Base-by-base conservation (phyloP, 2,797 vertebrate species). In the Danio kyathit region DNA sequence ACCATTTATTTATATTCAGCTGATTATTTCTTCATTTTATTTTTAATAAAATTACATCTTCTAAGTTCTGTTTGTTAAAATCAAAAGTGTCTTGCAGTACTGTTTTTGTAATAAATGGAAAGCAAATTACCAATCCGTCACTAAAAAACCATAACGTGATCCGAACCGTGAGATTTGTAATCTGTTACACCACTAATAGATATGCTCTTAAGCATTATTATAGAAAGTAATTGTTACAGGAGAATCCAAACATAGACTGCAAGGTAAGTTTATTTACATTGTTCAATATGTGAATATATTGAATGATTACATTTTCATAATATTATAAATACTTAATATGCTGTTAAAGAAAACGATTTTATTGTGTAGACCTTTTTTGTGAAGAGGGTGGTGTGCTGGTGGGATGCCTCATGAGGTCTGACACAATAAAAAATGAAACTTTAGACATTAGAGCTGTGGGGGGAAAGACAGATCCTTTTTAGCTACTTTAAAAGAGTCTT, bases 401-500 rank as follows among this genome's bases (percentile, higher is more conserved):
- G 49, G 69, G 69, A 41, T 0, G 1, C 38, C 51, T 51, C 51
- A 43, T 17, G 29, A 19, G 38, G 38, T 59, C 17, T 19, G 40
- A 56, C 51, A 56, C 52, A 46, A 4, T n/a, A 29, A 14, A 16
- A 60, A n/a, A 7, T 21, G 43, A 71, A 72, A 74, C 38, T n/a
- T 14, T 9, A 52, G 10, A 19, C 63, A 13, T 29, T 14, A 49
- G 19, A 70, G 49, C 76, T 21, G 11, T 60, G 19, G 29, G 29
- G 56, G 0, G 19, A 76, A 61, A 19, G 12, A 29, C 11, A 43
- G 17, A 66, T 12, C 56, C 14, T 5, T 52, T 76, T 71, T 51
- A 64, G 64, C 19, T 12, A 38, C 38, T 65, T 63, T 83, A 82
- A 74, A 70, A 51, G 65, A 61, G 72, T 4, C 43, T 76, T 84